A percentile compares a stretch with the other conserved stretches of the same genome.
These are phyloP conservation scores for Paguma larvata DNA, from an alignment of 2,797 vertebrate genomes.

Conservation along the genomic window DNA sequence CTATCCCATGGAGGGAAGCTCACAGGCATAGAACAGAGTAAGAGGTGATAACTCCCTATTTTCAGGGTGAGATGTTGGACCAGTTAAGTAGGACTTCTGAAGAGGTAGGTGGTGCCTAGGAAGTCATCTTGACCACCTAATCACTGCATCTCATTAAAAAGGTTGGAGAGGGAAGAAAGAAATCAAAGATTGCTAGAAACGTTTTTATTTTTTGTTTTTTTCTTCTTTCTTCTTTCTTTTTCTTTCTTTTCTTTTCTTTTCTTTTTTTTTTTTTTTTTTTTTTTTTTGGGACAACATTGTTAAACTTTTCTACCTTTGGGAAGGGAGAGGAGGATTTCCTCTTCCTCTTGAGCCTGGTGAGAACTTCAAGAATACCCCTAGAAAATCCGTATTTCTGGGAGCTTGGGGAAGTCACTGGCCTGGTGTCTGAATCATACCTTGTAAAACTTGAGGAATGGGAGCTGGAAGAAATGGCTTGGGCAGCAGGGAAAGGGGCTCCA, in stretches of 20 bases:
- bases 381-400: not conserved
- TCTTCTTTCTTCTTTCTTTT: too few species aligned
- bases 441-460: not conserved
- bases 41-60: not conserved
- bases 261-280: not conserved
- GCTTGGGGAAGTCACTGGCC: not conserved
- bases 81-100: not conserved
- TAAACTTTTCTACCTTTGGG: not conserved
- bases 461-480: not conserved
- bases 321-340: not conserved
- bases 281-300: not conserved
- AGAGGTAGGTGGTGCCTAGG: not conserved
- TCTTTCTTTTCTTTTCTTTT: too few species aligned
- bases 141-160: not conserved
- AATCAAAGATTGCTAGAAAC: not conserved
- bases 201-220: too few species aligned
- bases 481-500: accelerated
- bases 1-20: not conserved
- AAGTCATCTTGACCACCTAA: not conserved
- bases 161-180: not conserved
- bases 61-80: not conserved
- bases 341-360: not conserved
- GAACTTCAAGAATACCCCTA: not conserved
- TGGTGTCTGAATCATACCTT: not conserved
- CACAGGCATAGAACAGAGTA: not conserved